Evolutionary conservation across 2,797 vertebrate species (phyloP).

Genomic region (Channa striata): DNA sequence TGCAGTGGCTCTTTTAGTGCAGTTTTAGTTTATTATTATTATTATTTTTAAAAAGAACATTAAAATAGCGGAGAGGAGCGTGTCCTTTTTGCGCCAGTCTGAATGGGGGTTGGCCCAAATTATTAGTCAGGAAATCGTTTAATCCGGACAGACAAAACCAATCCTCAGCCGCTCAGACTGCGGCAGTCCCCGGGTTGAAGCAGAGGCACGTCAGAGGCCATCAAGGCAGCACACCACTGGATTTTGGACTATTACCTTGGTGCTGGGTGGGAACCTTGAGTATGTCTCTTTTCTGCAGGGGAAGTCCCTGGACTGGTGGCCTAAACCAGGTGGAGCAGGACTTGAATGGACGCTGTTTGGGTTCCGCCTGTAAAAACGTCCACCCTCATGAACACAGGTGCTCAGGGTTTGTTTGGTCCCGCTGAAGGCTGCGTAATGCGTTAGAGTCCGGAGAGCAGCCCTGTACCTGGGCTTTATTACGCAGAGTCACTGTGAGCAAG

Average conservation of each 20-base stretch:
- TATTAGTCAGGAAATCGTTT: conserved; percentile 77
- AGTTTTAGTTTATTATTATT: too few relatives aligned
- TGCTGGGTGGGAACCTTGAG: conserved; percentile 70
- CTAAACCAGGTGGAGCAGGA: conserved; percentile 50
- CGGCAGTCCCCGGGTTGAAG: conserved; percentile 43
- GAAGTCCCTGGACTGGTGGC: conserved; percentile 53
- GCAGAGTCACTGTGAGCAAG: too few relatives aligned
- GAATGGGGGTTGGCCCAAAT: conserved; percentile 72
- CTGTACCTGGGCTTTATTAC: too few relatives aligned
- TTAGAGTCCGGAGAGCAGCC: background rate
- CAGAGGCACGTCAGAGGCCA: conserved; percentile 55
- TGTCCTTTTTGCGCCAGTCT: conserved; percentile 33
- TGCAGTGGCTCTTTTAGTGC: background rate
- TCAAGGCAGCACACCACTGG: conserved; percentile 58
- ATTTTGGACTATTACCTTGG: conserved; percentile 72
- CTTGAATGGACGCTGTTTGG: conserved; percentile 26
- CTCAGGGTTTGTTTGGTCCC: conserved; percentile 13
- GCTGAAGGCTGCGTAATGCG: rapidly evolving
- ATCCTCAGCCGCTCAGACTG: conserved; percentile 74
- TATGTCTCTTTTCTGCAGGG: conserved; percentile 53
- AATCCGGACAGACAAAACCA: conserved; percentile 80
- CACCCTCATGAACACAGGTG: conserved; percentile 46
- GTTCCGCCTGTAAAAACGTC: conserved; percentile 4
- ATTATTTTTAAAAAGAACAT: background rate
- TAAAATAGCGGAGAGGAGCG: background rate